phyloP scores from a whole-genome alignment of 2,888 invertebrate genomes.

The Shargacucullia verbasci region DNA sequence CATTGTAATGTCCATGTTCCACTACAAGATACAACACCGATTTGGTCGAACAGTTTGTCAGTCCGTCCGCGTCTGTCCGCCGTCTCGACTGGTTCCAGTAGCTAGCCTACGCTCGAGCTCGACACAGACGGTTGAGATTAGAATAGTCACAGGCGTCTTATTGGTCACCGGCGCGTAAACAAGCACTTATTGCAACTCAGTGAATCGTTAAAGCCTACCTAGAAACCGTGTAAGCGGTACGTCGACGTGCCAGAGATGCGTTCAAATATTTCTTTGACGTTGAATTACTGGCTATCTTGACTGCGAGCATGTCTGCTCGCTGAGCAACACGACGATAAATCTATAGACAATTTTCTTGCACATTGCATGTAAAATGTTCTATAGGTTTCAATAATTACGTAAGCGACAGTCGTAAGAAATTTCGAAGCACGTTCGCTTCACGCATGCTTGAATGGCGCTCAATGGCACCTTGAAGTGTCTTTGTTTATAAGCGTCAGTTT shows the following conservation, averaged over 20 bases:
- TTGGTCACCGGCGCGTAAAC: constrained; percentile 32
- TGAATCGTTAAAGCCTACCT: constrained; percentile 37
- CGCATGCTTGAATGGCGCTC: constrained; percentile 71
- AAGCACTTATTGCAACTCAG: constrained; percentile 36
- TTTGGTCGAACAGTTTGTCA: constrained; percentile 38
- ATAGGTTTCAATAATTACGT: constrained; percentile 60
- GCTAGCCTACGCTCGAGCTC: constrained; percentile 28
- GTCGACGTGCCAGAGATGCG: constrained; percentile 24
- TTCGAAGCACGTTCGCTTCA: constrained; percentile 73
- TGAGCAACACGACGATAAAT: constrained; percentile 46
- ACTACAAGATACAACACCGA: constrained; percentile 44
- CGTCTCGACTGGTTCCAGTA: constrained; percentile 29
- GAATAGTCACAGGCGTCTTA: constrained; percentile 22
- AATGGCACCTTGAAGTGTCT: constrained; percentile 78
- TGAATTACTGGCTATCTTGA: constrained; percentile 37
- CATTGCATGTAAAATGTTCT: constrained; percentile 50
- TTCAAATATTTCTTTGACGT: constrained; percentile 42
- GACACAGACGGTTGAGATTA: constrained; percentile 10
- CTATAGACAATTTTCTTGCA: constrained; percentile 51
- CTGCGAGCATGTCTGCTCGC: constrained; percentile 23
- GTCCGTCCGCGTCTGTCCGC: constrained; percentile 25
- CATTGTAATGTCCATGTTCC: constrained; percentile 43
- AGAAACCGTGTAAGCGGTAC: constrained; percentile 29
- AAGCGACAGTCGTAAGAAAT: constrained; percentile 66
- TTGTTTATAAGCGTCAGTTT: constrained; percentile 71